Conservation (phyloP, 2,113 vertebrate genomes). For the Muscicapa adusta region DNA sequence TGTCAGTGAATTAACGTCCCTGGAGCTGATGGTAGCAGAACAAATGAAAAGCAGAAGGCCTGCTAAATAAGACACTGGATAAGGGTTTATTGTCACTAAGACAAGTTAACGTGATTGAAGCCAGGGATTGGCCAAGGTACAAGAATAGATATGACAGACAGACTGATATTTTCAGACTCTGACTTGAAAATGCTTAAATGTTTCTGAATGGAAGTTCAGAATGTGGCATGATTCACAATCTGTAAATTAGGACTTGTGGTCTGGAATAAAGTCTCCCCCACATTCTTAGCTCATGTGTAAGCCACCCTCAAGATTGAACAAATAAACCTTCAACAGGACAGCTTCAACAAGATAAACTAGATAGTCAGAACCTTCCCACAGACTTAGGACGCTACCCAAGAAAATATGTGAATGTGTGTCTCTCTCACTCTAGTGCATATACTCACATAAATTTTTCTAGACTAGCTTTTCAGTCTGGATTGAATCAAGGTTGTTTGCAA, state of each 20-base stretch:
- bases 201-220: neutral
- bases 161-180: neutral
- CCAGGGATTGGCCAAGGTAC: neutral
- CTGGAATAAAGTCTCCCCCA: neutral
- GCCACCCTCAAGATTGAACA: neutral
- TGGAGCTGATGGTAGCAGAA: neutral
- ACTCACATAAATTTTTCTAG: neutral
- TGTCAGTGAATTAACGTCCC: neutral
- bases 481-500: neutral
- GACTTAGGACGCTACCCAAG: neutral
- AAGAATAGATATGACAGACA: neutral
- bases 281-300: neutral
- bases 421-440: neutral
- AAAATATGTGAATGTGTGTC: neutral
- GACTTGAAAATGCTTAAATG: neutral
- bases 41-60: neutral
- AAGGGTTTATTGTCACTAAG: neutral
- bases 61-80: neutral
- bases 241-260: neutral
- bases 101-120: neutral
- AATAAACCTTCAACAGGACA: neutral
- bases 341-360: neutral
- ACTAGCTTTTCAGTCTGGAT: neutral
- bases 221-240: neutral
- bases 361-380: neutral